These are phyloP conservation scores for Pelecanus crispus DNA, from an alignment of 2,113 vertebrate species.

Conservation along the genomic window DNA sequence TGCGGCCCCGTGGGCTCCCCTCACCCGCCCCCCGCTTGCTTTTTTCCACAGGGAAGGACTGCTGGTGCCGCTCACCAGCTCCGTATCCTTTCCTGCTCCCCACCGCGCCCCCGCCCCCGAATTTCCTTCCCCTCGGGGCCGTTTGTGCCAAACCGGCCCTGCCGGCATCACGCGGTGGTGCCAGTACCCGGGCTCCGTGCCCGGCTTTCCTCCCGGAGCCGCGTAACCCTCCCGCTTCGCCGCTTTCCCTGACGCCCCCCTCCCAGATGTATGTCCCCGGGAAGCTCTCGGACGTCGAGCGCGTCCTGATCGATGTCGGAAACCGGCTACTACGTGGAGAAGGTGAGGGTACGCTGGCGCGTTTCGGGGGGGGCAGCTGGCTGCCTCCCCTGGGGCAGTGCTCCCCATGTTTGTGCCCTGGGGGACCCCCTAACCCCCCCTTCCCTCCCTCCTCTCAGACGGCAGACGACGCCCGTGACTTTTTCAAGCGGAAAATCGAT, in stretches of 20 bases:
- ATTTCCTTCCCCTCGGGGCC: neutral
- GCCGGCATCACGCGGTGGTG: rapidly evolving
- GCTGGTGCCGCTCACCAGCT: conserved; percentile 90
- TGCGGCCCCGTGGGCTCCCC: neutral
- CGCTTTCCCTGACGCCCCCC: conserved; percentile 68
- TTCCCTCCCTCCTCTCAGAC: conserved; percentile 61
- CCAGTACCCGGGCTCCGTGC: neutral
- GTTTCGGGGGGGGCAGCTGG: neutral
- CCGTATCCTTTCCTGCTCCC: conserved; percentile 82
- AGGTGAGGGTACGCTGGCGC: conserved; percentile 67
- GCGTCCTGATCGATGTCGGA: conserved; percentile 86
- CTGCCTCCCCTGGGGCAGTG: neutral
- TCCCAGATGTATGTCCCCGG: conserved; percentile 93
- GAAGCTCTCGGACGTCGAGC: conserved; percentile 83
- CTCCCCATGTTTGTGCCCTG: neutral
- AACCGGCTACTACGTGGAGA: conserved; percentile 93
- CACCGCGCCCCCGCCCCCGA: rapidly evolving
- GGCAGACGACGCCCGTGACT: conserved; percentile 81
- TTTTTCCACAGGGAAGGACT: conserved; percentile 83
- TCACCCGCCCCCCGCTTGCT: neutral
- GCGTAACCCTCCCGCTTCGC: rapidly evolving
- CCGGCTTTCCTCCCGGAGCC: neutral
- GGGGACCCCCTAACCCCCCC: neutral
- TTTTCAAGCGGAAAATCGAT: conserved; percentile 93
- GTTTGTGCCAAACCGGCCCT: too few species aligned